Evolutionary conservation across 2,113 vertebrate species (phyloP).

Genomic region (Sinocyclocheilus grahami): DNA sequence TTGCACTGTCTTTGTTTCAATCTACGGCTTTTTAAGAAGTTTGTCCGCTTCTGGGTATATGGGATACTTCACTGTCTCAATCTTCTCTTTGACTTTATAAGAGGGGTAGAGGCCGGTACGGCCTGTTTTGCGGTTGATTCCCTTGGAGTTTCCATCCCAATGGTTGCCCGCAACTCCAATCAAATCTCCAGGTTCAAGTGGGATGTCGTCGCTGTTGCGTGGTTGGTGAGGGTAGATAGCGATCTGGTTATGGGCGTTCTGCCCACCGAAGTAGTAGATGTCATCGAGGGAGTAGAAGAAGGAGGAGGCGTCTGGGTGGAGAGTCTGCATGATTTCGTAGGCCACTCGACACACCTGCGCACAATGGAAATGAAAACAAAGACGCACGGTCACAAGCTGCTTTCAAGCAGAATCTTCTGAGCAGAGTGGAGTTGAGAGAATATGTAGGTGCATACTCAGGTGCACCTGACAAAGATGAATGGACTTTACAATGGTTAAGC

Average conservation of each 20-base stretch:
- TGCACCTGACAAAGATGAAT: slow-evolving; percentile 26
- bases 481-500: slow-evolving; percentile 18
- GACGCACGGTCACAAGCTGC: slow-evolving; percentile 9
- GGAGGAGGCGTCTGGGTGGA: slow-evolving; percentile 86
- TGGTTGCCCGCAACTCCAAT: slow-evolving; percentile 91
- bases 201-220: slow-evolving; percentile 82
- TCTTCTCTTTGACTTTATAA: slow-evolving; percentile 90
- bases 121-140: slow-evolving; percentile 86
- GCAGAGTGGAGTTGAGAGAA: neutral
- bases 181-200: slow-evolving; percentile 85
- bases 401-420: neutral
- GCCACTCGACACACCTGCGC: slow-evolving; percentile 88
- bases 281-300: slow-evolving; percentile 89
- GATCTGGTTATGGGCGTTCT: slow-evolving; percentile 90
- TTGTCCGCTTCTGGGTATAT: slow-evolving; percentile 87
- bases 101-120: slow-evolving; percentile 88
- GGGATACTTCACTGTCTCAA: slow-evolving; percentile 88
- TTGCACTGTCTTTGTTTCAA: neutral
- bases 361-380: neutral
- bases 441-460: slow-evolving; percentile 14
- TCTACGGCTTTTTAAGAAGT: slow-evolving; percentile 66
- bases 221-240: slow-evolving; percentile 85
- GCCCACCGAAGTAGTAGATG: slow-evolving; percentile 92
- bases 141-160: slow-evolving; percentile 91
- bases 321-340: slow-evolving; percentile 91